Base-by-base conservation (phyloP, 2,888 invertebrate genomes). In the Cheilosia urbana region DNA sequence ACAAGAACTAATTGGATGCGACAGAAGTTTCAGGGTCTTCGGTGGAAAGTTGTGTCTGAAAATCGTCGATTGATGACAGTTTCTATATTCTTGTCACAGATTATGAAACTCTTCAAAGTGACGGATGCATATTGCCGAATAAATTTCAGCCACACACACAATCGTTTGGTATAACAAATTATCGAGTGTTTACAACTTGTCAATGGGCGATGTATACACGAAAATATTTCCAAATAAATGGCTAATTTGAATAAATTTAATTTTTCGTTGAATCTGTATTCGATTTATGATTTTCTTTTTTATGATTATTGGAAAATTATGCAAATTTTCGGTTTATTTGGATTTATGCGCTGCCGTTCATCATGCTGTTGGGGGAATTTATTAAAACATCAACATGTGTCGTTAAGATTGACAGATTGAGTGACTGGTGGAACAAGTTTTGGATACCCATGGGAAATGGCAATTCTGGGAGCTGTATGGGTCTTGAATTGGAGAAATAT, bases 251-350 rank as follows among this genome's bases (percentile, higher is more conserved):
- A 60, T 73, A 60, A 13, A 30, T 60, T 66, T 42, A 15, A 27
- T 30, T 51, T 57, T 55, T 71, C 21, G 1, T 53, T 17, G n/a
- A 58, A 30, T 75, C 40, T 40, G 55, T 75, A 66, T 75, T 69
- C 21, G 15, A 42, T 69, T 81, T 81, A 76, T 27, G 57, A 58
- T 49, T 7, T 27, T 15, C 15, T 11, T 63, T 63, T 76, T 81
- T 77, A 65, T 58, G 49, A 34, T 77, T 69, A 77, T 81, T 69
- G 11, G 58, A 77, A 71, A 69, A 68, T 71, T 63, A 81, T 81
- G 63, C 63, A 76, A 77, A 76, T 57, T 45, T 24, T 47, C 2
- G 27, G 37, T 34, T 60, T 24, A 45, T 60, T 58, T 3, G 51
- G 11, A 47, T 75, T 75, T 66, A 68, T 63, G 17, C 24, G 51